A percentile compares a stretch with the other conserved stretches of the same genome.
These are phyloP conservation scores for Mormyrops attenuatus DNA, from an alignment of 2,797 vertebrate species.

Conservation along the genomic window DNA sequence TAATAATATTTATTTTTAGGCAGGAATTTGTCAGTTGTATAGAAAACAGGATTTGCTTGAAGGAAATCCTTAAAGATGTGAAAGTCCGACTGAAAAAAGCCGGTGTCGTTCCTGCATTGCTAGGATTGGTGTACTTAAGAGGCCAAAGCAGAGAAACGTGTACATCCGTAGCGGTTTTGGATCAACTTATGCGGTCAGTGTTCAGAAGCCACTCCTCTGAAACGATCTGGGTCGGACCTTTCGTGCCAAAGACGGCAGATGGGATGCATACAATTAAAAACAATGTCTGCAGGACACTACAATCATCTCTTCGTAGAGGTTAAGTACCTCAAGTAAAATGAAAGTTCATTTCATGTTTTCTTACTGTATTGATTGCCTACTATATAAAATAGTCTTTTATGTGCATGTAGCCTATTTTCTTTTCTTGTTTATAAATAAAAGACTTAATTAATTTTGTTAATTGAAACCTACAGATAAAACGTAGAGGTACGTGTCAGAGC, in stretches of 20 bases:
- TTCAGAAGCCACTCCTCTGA: slow-evolving; percentile 55
- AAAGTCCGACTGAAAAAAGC: slow-evolving; percentile 50
- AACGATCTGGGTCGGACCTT: slow-evolving; percentile 60
- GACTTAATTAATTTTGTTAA: background rate
- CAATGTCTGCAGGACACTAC: slow-evolving; percentile 51
- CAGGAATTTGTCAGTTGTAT: slow-evolving; percentile 45
- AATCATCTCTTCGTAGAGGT: slow-evolving; percentile 55
- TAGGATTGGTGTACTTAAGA: slow-evolving; percentile 56
- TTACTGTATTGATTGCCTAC: background rate
- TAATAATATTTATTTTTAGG: slow-evolving; percentile 62
- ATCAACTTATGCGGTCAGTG: slow-evolving; percentile 52
- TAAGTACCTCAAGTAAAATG: background rate
- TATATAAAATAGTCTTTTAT: background rate
- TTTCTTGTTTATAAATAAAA: background rate
- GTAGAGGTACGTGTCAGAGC: background rate
- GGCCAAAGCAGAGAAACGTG: slow-evolving; percentile 42
- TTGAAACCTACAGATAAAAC: background rate
- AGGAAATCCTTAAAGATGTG: slow-evolving; percentile 66
- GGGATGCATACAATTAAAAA: slow-evolving; percentile 52
- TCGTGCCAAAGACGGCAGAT: slow-evolving; percentile 46
- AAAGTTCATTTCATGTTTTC: background rate
- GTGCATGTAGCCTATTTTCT: background rate
- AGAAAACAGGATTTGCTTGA: slow-evolving; percentile 39
- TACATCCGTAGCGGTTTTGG: slow-evolving; percentile 47
- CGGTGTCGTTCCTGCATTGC: slow-evolving; percentile 47